Evolutionary conservation across 2,888 invertebrate genomes (phyloP).

Genomic region (Meganola albula): DNA sequence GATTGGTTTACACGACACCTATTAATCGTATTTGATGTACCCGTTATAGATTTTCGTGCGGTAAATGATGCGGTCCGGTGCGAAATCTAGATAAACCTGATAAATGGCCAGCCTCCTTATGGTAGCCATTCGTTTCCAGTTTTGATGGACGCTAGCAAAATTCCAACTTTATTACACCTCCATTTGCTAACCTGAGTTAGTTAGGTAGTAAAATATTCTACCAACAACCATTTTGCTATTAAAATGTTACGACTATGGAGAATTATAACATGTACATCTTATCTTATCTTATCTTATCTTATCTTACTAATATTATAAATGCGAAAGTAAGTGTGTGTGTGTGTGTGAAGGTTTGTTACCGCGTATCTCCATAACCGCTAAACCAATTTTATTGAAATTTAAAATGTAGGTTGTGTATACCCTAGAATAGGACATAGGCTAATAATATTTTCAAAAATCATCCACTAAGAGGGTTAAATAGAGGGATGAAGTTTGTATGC

Average conservation of each 20-base stretch:
- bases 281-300: background rate
- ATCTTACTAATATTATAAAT: background rate
- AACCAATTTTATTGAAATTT: no score
- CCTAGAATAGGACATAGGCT: no score
- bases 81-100: slow-evolving; percentile 62
- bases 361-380: no score
- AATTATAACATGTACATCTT: background rate
- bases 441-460: no score
- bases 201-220: slow-evolving; percentile 25
- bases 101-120: slow-evolving; percentile 53
- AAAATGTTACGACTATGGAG: slow-evolving; percentile 26
- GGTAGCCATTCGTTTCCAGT: slow-evolving; percentile 43
- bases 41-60: slow-evolving; percentile 45
- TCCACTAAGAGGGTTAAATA: no score
- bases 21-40: slow-evolving; percentile 42
- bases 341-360: background rate
- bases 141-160: slow-evolving; percentile 46
- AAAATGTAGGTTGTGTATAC: no score
- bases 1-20: slow-evolving; percentile 28
- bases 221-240: slow-evolving; percentile 29
- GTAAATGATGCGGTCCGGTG: slow-evolving; percentile 55
- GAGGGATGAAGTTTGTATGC: no score
- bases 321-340: no score
- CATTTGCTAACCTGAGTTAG: slow-evolving; percentile 30
- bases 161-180: slow-evolving; percentile 37